Evolutionary conservation across 2,888 invertebrate genomes (phyloP).

Genomic region (Tortrix viridana): DNA sequence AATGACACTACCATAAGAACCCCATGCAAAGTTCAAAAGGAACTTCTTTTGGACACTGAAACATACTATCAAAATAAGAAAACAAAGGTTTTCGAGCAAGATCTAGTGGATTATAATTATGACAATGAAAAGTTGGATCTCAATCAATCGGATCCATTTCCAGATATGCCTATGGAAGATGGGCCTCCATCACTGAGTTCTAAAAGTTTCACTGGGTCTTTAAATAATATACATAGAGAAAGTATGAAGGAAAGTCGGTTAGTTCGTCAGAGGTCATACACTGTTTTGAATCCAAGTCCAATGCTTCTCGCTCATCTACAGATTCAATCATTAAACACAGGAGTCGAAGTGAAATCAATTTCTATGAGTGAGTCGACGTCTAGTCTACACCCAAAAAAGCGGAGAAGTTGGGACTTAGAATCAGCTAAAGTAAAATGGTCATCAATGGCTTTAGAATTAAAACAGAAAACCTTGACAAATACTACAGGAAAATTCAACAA

Average conservation of each 20-base stretch:
- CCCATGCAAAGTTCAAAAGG: conserved; percentile 40
- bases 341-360: conserved; percentile 75
- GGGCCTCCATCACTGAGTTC: conserved; percentile 63
- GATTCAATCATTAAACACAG: conserved; percentile 74
- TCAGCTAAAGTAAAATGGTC: conserved; percentile 81
- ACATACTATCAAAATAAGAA: conserved; percentile 38
- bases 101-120: conserved; percentile 48
- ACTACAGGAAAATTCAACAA: conserved; percentile 32
- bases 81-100: conserved; percentile 37
- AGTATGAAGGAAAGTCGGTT: conserved; percentile 68
- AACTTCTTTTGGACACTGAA: conserved; percentile 48
- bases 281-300: conserved; percentile 90
- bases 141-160: conserved; percentile 46
- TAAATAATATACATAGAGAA: conserved; percentile 70
- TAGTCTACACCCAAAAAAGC: conserved; percentile 66
- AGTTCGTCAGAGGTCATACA: conserved; percentile 90
- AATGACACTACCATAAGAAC: conserved; percentile 50
- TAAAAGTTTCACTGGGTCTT: conserved; percentile 77
- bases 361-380: conserved; percentile 80
- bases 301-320: conserved; percentile 87
- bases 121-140: conserved; percentile 50
- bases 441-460: conserved; percentile 75
- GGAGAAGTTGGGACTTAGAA: conserved; percentile 77
- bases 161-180: conserved; percentile 52
- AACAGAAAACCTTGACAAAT: conserved; percentile 47